Evolutionary conservation across 2,797 vertebrate genomes (phyloP).

Genomic region (Spinibarbus caldwelli): DNA sequence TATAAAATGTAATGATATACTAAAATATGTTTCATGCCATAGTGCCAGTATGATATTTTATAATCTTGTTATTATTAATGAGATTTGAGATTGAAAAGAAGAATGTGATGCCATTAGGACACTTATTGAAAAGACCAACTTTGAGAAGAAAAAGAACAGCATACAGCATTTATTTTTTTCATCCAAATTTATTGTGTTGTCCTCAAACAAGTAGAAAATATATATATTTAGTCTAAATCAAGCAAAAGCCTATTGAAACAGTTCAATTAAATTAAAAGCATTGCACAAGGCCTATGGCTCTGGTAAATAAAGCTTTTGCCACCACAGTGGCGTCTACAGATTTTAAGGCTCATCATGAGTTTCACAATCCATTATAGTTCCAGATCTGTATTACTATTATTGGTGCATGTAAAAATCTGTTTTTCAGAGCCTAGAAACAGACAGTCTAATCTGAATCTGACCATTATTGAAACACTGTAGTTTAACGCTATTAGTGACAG

Average conservation of each 20-base stretch:
- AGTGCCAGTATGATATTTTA: background rate
- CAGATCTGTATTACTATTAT: conserved; percentile 24
- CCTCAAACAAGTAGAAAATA: conserved; percentile 82
- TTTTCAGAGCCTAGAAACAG: conserved; percentile 52
- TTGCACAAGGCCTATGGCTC: conserved; percentile 73
- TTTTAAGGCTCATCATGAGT: conserved; percentile 56
- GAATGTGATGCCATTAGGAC: background rate
- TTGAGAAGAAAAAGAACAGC: background rate
- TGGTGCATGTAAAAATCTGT: conserved; percentile 18
- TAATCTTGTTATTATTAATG: background rate
- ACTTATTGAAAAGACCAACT: background rate
- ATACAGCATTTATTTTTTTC: conserved; percentile 54
- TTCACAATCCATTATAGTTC: conserved; percentile 47
- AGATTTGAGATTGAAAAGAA: background rate
- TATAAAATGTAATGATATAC: background rate
- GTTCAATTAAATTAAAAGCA: conserved; percentile 72
- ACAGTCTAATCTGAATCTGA: conserved; percentile 25
- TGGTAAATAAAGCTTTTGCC: conserved; percentile 62
- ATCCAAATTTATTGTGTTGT: conserved; percentile 79
- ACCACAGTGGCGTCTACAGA: conserved; percentile 42
- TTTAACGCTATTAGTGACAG: conserved; percentile 44
- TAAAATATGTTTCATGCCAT: background rate
- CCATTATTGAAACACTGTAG: conserved; percentile 41
- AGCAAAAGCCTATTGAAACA: conserved; percentile 70
- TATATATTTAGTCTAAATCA: conserved; percentile 76